Conservation (phyloP, 1,140 invertebrate species). For the Carposina sasakii region DNA sequence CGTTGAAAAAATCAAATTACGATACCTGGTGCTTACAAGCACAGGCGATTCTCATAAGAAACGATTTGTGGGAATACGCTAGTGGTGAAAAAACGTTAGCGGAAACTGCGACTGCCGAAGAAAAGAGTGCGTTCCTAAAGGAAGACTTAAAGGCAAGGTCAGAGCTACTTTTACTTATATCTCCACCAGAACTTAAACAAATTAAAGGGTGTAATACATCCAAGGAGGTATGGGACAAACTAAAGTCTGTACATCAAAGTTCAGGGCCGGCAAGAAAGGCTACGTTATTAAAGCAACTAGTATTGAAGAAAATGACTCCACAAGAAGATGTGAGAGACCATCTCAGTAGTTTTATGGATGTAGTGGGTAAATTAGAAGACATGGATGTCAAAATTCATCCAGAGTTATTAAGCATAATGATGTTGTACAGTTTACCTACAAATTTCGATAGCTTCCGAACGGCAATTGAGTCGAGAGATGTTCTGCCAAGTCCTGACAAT, state of each 20-base stretch:
- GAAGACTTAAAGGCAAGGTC: not conserved
- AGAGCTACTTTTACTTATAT: conserved; percentile 12
- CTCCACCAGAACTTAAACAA: conserved; percentile 14
- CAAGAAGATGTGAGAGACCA: conserved; percentile 26
- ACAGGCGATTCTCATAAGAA: not conserved
- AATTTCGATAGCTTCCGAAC: conserved; percentile 33
- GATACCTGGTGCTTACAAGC: not conserved
- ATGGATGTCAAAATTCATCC: conserved; percentile 29
- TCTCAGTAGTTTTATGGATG: conserved; percentile 9
- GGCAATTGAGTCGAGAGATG: conserved; percentile 34
- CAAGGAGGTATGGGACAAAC: conserved; percentile 14
- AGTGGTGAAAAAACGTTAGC: too few species aligned
- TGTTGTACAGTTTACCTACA: conserved; percentile 32
- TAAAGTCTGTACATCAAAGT: conserved; percentile 12
- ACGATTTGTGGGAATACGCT: not conserved
- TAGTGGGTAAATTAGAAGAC: conserved; percentile 11
- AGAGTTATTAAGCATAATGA: conserved; percentile 27
- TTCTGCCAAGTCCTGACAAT: conserved; percentile 27
- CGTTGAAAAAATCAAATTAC: not conserved
- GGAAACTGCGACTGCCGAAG: not conserved
- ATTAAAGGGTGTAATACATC: conserved; percentile 16
- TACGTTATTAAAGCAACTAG: conserved; percentile 21
- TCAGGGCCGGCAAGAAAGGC: conserved; percentile 14
- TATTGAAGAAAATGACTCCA: conserved; percentile 17
- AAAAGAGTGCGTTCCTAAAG: too few species aligned